Evolutionary conservation across 2,888 invertebrate genomes (phyloP).

Genomic region (Stictocephala bisonia): DNA sequence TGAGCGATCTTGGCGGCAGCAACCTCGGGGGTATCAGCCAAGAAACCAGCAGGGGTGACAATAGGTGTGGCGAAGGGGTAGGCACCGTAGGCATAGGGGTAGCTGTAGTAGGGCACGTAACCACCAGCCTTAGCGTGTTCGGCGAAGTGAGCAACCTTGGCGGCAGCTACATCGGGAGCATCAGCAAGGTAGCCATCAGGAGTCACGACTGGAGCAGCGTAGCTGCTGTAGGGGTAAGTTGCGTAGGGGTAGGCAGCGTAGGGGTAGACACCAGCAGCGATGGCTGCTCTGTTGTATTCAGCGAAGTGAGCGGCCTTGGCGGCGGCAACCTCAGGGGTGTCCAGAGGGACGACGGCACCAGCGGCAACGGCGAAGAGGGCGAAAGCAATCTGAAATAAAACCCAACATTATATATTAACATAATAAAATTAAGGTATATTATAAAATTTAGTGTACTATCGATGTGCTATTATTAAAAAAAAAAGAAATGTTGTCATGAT

Average conservation of each 20-base stretch:
- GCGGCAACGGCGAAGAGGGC: slow-evolving; percentile 24
- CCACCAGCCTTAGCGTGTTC: neutral
- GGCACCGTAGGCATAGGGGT: neutral
- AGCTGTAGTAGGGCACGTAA: neutral
- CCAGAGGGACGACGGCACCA: slow-evolving; percentile 19
- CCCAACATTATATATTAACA: too few relatives aligned
- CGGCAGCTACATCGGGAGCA: slow-evolving; percentile 62
- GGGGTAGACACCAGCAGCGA: slow-evolving; percentile 4
- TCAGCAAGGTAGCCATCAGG: slow-evolving; percentile 45
- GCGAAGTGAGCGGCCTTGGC: slow-evolving; percentile 31
- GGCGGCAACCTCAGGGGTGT: slow-evolving; percentile 16
- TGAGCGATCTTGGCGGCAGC: neutral
- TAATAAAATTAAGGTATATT: too few relatives aligned
- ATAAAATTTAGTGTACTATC: too few relatives aligned
- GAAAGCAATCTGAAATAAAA: too few relatives aligned
- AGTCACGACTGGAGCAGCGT: slow-evolving; percentile 5
- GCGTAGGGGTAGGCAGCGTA: slow-evolving; percentile 26
- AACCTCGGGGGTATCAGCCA: slow-evolving; percentile 4
- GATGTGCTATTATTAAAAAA: too few relatives aligned
- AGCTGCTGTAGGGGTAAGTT: neutral
- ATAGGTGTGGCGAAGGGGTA: neutral
- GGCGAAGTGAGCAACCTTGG: slow-evolving; percentile 63
- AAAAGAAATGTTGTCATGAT: too few relatives aligned
- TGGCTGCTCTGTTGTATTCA: slow-evolving; percentile 7
- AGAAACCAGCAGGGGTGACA: neutral